These are phyloP conservation scores for Gisinianus flammeolus DNA, from an alignment of 2,888 invertebrate genomes.

Conservation along the genomic window DNA sequence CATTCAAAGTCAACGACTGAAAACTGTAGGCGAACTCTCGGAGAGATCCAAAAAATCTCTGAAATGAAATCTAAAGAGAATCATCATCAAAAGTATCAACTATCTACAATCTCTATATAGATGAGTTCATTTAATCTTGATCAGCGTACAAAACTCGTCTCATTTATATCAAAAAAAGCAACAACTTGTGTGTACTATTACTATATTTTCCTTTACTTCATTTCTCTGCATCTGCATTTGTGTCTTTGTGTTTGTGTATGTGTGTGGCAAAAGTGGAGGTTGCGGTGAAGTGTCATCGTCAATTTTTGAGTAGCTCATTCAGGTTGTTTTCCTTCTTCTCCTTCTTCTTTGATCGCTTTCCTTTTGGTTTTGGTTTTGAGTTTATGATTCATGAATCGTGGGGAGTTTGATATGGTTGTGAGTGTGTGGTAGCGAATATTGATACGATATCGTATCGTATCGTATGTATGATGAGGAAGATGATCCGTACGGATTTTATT, in stretches of 20 bases:
- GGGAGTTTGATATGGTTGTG: too few species aligned
- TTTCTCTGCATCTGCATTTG: background rate
- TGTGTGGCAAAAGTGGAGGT: background rate
- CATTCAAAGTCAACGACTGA: background rate
- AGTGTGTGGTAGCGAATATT: too few species aligned
- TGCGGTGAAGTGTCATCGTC: background rate
- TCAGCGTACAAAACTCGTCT: background rate
- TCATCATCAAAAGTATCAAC: background rate
- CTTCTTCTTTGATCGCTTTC: too few species aligned
- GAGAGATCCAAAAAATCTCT: too few species aligned
- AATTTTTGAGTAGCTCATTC: too few species aligned
- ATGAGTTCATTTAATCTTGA: constrained; percentile 22
- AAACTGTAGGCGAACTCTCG: background rate
- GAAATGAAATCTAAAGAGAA: background rate
- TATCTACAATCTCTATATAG: background rate
- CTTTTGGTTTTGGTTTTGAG: too few species aligned
- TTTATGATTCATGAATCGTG: too few species aligned
- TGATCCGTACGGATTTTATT: too few species aligned
- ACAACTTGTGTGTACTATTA: background rate
- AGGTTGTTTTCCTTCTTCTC: too few species aligned
- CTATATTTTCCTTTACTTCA: background rate
- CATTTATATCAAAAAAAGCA: background rate
- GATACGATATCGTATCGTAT: too few species aligned
- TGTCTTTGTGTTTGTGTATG: background rate
- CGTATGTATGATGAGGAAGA: too few species aligned